phyloP scores from a whole-genome alignment of 1,140 invertebrate genomes.

The Tribolium castaneum region DNA sequence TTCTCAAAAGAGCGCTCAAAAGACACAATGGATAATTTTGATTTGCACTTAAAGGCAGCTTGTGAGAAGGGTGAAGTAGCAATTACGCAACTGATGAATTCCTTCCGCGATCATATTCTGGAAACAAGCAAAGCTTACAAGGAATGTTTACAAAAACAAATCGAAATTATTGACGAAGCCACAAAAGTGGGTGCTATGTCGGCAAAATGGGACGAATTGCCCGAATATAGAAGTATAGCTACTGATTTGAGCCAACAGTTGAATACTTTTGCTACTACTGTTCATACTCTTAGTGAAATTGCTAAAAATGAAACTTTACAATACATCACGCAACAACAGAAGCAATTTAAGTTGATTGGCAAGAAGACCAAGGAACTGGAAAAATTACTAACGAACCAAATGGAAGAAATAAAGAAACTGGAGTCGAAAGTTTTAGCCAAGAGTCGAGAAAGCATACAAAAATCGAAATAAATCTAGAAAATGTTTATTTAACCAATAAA shows the following conservation, averaged over 20 bases:
- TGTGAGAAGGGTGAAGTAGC: slow-evolving; percentile 53
- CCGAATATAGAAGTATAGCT: slow-evolving; percentile 54
- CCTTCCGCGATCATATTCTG: slow-evolving; percentile 52
- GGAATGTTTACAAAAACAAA: slow-evolving; percentile 57
- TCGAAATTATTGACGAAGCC: slow-evolving; percentile 54
- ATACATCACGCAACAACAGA: slow-evolving; percentile 28
- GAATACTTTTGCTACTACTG: slow-evolving; percentile 53
- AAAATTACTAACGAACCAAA: slow-evolving; percentile 49
- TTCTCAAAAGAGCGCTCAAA: neutral
- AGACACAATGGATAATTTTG: slow-evolving; percentile 45
- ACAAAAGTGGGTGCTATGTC: slow-evolving; percentile 48
- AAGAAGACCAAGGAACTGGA: slow-evolving; percentile 51
- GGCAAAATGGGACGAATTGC: slow-evolving; percentile 57
- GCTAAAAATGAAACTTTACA: slow-evolving; percentile 49
- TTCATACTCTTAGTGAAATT: slow-evolving; percentile 56
- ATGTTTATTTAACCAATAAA: neutral
- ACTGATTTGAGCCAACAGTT: slow-evolving; percentile 57
- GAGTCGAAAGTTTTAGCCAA: slow-evolving; percentile 53
- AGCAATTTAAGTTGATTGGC: slow-evolving; percentile 31
- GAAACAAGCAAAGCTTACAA: slow-evolving; percentile 58
- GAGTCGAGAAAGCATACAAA: slow-evolving; percentile 49
- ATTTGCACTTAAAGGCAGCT: slow-evolving; percentile 47
- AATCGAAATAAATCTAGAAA: slow-evolving; percentile 8
- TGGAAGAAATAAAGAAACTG: slow-evolving; percentile 52
- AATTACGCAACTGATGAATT: slow-evolving; percentile 54